Evolutionary conservation across 2,113 vertebrate genomes (phyloP), one percentile per base, ranked within the genome.

Genomic region (Kryptolebias marmoratus): DNA sequence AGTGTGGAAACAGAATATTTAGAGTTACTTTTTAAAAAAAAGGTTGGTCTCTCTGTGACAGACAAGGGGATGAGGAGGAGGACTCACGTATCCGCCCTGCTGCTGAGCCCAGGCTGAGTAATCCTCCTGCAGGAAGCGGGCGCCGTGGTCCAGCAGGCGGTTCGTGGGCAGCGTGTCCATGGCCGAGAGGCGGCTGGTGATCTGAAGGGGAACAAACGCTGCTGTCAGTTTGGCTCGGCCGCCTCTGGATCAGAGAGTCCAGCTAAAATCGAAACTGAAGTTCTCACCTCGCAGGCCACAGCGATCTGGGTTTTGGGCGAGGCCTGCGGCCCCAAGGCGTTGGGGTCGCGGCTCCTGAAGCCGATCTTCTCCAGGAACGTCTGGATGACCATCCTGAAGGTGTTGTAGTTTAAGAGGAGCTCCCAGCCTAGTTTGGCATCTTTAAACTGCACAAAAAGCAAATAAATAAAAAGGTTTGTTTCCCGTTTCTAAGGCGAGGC

Each of bases 1-100:
- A 28, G 52, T 5, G 1, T 42, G 48, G 4, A 0, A 31, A 32
- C 13, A 13, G 18, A 12, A 56, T 1, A 6, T 3, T 44, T 16
- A 14, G 1, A 2, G 27, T 39, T 0, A 7, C 8, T 32, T 54
- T 1, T 22, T 22, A 22, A 22, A 22, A 22, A 27, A 5, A 44
- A 11, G 0, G 16, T 2, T 4, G 22, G 0, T n/a, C 18, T 9
- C 1, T 59, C 36, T 22, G n/a, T 4, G 42, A 18, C 57, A 39
- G 11, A 18, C 10, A 5, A 42, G 39, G 15, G n/a, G 36, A 42
- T 11, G 56, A 36, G 56, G 4, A 16, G 4, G 28, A 27, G 39
- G 0, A 85, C 95, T 64, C 88, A 98, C 96, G 81, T 95, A 95
- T 85, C 95, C 95, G 0, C 95, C 95, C 0, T 93, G 93, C 65